A percentile compares a stretch with the other conserved stretches of the same genome.
phyloP scores from a whole-genome alignment of 2,888 invertebrate species.

The Drosophila mimetica region DNA sequence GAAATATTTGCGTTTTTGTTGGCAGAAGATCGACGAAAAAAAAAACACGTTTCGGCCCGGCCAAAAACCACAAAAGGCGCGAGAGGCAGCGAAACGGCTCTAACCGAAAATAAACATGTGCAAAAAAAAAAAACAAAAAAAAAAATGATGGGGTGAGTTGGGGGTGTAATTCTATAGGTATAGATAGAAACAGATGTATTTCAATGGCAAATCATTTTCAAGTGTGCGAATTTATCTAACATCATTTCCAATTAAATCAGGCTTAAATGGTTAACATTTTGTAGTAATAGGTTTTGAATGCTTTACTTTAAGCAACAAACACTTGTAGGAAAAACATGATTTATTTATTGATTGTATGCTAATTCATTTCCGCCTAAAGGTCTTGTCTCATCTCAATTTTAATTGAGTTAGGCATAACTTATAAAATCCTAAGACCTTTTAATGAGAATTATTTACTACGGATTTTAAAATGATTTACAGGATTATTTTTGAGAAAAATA shows the following conservation, averaged over 20 bases:
- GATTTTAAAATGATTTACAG: neutral
- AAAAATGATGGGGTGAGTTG: neutral
- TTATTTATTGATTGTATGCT: constrained; percentile 49
- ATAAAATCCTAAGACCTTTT: neutral
- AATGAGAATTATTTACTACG: neutral
- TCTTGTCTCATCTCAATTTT: neutral
- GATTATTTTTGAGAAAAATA: constrained; percentile 9
- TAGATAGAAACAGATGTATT: neutral
- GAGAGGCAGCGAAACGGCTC: constrained; percentile 11
- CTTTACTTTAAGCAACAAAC: constrained; percentile 22
- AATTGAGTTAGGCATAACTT: neutral
- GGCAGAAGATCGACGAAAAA: constrained; percentile 26
- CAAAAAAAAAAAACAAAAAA: constrained; percentile 1
- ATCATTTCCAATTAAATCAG: constrained; percentile 7
- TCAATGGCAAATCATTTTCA: constrained; percentile 40
- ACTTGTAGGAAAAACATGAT: constrained; percentile 22
- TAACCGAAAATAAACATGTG: constrained; percentile 23
- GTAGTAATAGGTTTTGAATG: constrained; percentile 14
- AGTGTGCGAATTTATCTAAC: constrained; percentile 57
- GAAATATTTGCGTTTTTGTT: constrained; percentile 36
- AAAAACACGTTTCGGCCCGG: constrained; percentile 24
- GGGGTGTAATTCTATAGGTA: constrained; percentile 22
- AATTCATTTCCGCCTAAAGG: constrained; percentile 57
- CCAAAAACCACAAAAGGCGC: constrained; percentile 18
- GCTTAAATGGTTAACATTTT: constrained; percentile 6